Base-by-base conservation (phyloP, 2,113 vertebrate species). In the Petromus typicus region DNA sequence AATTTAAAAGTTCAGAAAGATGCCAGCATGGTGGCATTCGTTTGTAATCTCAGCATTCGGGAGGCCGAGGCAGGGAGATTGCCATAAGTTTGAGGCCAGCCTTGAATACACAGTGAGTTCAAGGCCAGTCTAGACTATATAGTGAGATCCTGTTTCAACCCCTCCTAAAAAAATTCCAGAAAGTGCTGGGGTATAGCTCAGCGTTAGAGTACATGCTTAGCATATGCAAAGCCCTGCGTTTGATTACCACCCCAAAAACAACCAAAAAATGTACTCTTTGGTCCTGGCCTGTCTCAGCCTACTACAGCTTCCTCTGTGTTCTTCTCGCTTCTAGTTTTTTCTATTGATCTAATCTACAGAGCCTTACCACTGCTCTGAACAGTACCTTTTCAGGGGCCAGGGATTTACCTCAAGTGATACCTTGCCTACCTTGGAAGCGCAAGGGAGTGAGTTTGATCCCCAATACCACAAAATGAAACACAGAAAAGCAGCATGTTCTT, bases 291-390 rank as follows among this genome's bases (percentile, higher is more conserved):
- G 10, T 64, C 34, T 92, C 40, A 54, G 43, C 45, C 37, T 71
- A n/a, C 37, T 10, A 4, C 20, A 96, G 37, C 20, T 13, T 69
- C 66, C 67, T 93, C 10, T 5, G 48, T 76, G 75, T 57, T 95
- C 30, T 93, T 22, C 54, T 95, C 27, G 59, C 40, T 80, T 92
- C 54, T 85, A 92, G 67, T 78, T 93, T 89, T 79, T 45, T 83
- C n/a, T 84, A n/a, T 56, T 80, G 90, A 45, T 51, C 57, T 18
- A 69, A 14, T 45, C 64, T 57, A 73, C 84, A 87, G 22, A 83
- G 40, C 40, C 40, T 75, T 75, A 75, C 71, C 23, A 73, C 13
- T 92, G 12, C 43, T 93, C 86, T 89, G 78, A 75, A 3, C 56
- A 57, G 17, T 57, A 18, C 56, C 56, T 20, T 57, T 14, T 56